Evolutionary conservation across 2,797 vertebrate genomes (phyloP), one percentile per base, ranked within the genome.

Genomic region (Sebastolobus altivelis): DNA sequence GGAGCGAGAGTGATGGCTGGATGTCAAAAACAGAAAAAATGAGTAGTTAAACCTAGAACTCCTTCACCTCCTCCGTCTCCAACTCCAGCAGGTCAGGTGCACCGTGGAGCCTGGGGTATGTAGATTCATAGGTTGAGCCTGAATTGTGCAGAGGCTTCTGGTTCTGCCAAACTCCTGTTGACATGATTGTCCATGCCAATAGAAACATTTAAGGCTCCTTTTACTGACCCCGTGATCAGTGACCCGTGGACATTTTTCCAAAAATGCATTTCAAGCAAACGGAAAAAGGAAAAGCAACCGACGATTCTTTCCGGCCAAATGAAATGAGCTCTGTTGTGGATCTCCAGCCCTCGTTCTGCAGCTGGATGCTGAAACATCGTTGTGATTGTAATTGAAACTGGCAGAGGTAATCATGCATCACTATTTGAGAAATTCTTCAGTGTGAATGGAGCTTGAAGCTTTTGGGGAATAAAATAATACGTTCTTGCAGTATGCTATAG

Each of bases 21-120:
- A 88, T 74, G 86, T 92, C 88, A 91, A 65, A 63, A 81, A 66
- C 59, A 77, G 75, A 87, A 81, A 75, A 76, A 87, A 68, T 2
- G 62, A 77, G 77, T 38, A 73, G 85, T 90, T 90, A 92, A 92
- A 92, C 80, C 65, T 75, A 74, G 60, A 81, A 76, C 75, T 56
- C 37, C 74, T 60, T 29, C 68, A 68, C 52, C 66, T 83, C 72
- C 69, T 68, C 22, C 46, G 20, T 46, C 60, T 83, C 77, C 66
- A 35, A 74, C 74, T 80, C 69, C 83, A 85, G 80, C 80, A 83
- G 89, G 88, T 91, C 91, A 92, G 84, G 85, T 93, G 90, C 82
- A 78, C 62, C 1, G 66, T 1, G 60, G 72, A 85, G 82, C 66
- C 77, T 9, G 73, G 70, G 68, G 68, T 79, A 65, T 72, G 79